Conservation (phyloP, 2,113 vertebrate species). For the Dipodomys spectabilis region DNA sequence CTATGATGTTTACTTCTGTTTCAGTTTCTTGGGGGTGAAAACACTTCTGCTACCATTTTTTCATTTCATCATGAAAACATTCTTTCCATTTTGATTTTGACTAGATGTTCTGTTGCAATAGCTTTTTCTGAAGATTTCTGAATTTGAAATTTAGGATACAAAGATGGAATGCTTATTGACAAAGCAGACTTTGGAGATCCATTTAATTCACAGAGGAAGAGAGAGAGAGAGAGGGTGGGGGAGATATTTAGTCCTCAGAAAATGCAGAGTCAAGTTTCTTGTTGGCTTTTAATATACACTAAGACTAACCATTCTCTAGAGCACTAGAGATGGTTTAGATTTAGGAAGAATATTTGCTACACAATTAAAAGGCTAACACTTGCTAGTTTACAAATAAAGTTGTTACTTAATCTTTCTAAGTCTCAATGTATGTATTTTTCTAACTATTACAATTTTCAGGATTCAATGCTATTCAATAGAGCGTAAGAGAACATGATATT, state of each 20-base stretch:
- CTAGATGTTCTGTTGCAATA: background rate
- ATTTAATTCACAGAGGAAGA: background rate
- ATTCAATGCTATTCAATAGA: background rate
- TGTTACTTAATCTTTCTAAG: background rate
- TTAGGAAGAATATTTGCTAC: background rate
- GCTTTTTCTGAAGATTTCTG: slow-evolving; percentile 10
- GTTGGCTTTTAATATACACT: background rate
- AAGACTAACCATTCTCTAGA: background rate
- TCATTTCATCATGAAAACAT: background rate
- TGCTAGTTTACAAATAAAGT: background rate
- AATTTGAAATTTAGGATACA: slow-evolving; percentile 26
- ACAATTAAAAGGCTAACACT: background rate
- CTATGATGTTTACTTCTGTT: background rate
- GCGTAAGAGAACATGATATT: background rate
- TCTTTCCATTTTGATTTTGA: background rate
- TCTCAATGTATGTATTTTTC: slow-evolving; percentile 22
- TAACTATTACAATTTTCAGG: background rate
- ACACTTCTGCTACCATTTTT: background rate
- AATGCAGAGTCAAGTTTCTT: background rate
- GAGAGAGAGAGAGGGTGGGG: background rate
- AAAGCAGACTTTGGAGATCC: background rate
- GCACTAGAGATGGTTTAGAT: background rate
- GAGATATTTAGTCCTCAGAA: background rate
- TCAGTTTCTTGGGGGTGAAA: background rate
- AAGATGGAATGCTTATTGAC: background rate